Evolutionary conservation across 2,113 vertebrate genomes (phyloP), one percentile per base, ranked within the genome.

Genomic region (Alouatta palliata): DNA sequence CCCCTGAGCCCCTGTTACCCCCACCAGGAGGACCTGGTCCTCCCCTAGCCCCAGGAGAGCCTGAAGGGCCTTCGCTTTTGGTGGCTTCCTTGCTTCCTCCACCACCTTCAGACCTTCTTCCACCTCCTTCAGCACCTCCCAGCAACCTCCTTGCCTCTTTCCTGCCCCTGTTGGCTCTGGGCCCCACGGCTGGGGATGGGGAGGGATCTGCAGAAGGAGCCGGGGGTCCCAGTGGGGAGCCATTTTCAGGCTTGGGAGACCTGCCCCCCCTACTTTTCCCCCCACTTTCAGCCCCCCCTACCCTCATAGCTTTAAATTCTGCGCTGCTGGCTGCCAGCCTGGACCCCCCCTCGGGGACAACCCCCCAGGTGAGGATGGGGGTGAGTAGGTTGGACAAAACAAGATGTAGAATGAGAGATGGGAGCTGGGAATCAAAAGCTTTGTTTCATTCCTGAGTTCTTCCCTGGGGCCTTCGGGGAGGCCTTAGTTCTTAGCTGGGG

Each of bases 251-350:
- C 87, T 98, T 99, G 32, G 81, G 97, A 98, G 77, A 99, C 87
- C 73, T 98, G 76, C 98, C 98, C 94, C 98, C 99, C 52, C 98
- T 99, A 58, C 98, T 99, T 1, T 98, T 99, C 96, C 98, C 99
- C 37, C 94, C 98, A 13, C 98, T 98, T 82, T 95, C 98, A 88
- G 98, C 99, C 75, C 98, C 98, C 83, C 98, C 98, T 43, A 98
- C 99, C 98, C 98, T 99, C 98, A 98, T 99, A 97, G 98, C 99
- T 98, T 99, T 99, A 98, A 99, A 98, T 97, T 99, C 99, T 77
- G 97, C 98, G 97, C 98, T 99, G 97, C 98, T 99, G 98, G 98
- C 98, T 88, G 98, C 99, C 96, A 98, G 99, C 98, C 98, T 99
- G 98, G 99, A 98, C 79, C 98, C 99, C 98, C 98, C 3, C 96